Evolutionary conservation across 2,113 vertebrate genomes (phyloP), one percentile per base, ranked within the genome.

Genomic region (Monopterus albus): DNA sequence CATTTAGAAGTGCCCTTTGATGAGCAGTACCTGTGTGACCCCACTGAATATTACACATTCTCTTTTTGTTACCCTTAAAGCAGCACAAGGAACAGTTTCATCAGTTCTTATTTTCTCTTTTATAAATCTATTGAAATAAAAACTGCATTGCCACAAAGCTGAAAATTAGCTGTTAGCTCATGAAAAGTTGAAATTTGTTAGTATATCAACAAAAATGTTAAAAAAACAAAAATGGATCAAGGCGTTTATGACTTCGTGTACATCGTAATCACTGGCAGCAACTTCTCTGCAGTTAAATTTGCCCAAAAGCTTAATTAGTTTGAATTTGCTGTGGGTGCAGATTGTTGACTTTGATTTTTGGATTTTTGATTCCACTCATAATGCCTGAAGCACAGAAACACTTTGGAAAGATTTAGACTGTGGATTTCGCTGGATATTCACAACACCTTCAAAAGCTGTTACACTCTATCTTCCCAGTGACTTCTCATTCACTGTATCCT

Each of bases 401-500:
- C 50, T 15, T 70, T 26, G 40, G 13, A 28, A 13, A 4, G 15
- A 55, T 38, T 46, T n/a, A 4, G 0, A 63, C 15, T 36, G n/a
- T 47, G 26, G 23, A 4, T 38, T 74, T 10, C 13, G n/a, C 29
- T 64, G 3, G 26, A 26, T 26, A 38, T 58, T 72, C 20, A 36
- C 52, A 13, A 20, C 14, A 9, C 38, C 13, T 46, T 12, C 14
- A 29, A 43, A 63, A 58, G 61, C 62, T 72, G 61, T 51, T 63
- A 6, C 36, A 38, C 29, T 68, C 21, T 39, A 10, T 53, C 31
- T 38, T 61, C 38, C 13, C 28, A 57, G 0, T 38, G 40, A 56
- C 40, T 65, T 72, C 50, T 51, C 40, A 73, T 26, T 20, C 17
- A 38, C 29, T 65, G 3, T 55, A 43, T 75, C 61, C 62, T 80